Base-by-base conservation (phyloP, 2,888 invertebrate species). In the Zhuqinia jingwanae region DNA sequence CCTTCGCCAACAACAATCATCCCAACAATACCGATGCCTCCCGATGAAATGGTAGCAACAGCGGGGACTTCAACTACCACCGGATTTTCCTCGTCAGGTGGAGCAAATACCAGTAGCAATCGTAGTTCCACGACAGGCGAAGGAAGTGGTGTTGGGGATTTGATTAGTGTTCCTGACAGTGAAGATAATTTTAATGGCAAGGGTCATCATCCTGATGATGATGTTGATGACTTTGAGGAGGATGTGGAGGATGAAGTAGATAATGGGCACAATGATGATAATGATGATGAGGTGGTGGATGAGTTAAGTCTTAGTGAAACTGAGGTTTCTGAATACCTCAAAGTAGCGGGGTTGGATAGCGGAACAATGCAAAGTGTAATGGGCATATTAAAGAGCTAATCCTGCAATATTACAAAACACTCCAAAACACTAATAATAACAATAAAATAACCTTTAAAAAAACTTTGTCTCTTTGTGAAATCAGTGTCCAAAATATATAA, bases 331-430 rank as follows among this genome's bases (percentile, higher is more conserved):
- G 45, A 60, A 47, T 85, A 83, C 5, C 60, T 89, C 3, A 79
- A 81, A 81, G 78, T 86, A 10, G 84, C 85, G 15, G 89, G 89
- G 8, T 78, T 89, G n/a, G 87, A 89, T 42, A 80, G 80, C 47
- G 80, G 63, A n/a, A 82, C 86, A n/a, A 79, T 80, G 2, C 58
- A 85, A 50, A 87, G 87, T 30, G 87, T 89, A 17, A 76, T 87
- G 27, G 82, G 70, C 13, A 87, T 88, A 8, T 68, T 89, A 11
- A 73, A 82, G 25, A 78, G 47, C 50, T 82, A 87, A 36, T n/a
- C n/a, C n/a, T n/a, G n/a, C n/a, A n/a, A n/a, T n/a, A n/a, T n/a
- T n/a, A n/a, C n/a, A n/a, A n/a, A n/a, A n/a, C n/a, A n/a, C n/a
- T n/a, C n/a, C n/a, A n/a, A n/a, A n/a, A n/a, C 17, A 56, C 2